Base-by-base conservation (phyloP, 1,140 invertebrate species). In the Bombus vancouverensis region DNA sequence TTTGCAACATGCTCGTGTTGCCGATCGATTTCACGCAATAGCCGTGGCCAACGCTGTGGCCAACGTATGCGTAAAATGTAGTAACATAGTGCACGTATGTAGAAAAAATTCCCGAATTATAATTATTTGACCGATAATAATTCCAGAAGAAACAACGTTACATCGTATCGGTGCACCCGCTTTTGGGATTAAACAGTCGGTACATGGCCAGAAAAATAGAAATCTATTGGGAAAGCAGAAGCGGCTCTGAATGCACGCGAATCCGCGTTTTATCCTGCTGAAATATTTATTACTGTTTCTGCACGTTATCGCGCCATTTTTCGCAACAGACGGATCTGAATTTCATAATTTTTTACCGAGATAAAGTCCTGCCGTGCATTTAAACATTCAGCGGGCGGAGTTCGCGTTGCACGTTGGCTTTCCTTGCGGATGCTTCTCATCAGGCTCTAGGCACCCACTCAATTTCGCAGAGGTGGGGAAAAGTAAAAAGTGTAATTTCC, bases 241-340 rank as follows among this genome's bases (percentile, higher is more conserved):
- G 22, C 18, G 18, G 8, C 18, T 2, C 3, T 34, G 34, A 18
- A 25, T 9, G 9, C 8, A 68, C 18, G 22, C 18, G 18, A 68
- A n/a, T 28, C 5, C 42, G 22, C 32, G 65, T 70, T 81, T 44
- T 34, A 53, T 53, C 10, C 2, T 15, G 10, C 18, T 81, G 70
- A 76, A 83, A 76, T 83, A 75, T 82, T 82, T 76, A 76, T 62
- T 37, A 47, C 66, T 37, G 42, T 83, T 76, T 76, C 44, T 34
- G 32, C 71, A 25, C 44, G 81, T 83, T 83, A 83, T 75, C 72
- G 13, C 32, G 44, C 18, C 62, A 39, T 53, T 83, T 65, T 47
- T 47, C 57, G 57, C 59, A 53, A 76, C 57, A 37, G 42, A 68
- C 72, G 59, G 44, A 83, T 83, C 59, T 22, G 42, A 83, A 68